Evolutionary conservation across 2,113 vertebrate genomes (phyloP), one percentile per base, ranked within the genome.

Genomic region (Pyrgilauda ruficollis): DNA sequence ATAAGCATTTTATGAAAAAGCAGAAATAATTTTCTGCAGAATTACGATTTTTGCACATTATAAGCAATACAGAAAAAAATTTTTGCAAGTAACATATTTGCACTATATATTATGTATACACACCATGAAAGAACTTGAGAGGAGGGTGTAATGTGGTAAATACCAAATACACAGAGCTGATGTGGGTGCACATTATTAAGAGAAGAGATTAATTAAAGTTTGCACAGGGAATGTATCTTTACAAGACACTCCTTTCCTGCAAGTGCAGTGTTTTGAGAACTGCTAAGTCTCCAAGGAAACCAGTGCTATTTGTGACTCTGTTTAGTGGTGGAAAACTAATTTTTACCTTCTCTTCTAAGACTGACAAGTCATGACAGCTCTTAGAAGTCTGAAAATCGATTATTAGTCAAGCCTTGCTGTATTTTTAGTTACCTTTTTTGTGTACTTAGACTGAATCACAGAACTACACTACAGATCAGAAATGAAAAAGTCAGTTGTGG

Each of bases 331-430:
- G 89, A 95, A 97, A 97, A 97, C 93, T 97, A 96, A 97, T 97
- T 98, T 97, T 97, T 98, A 98, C 97, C 96, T 98, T 96, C 95
- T 97, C 94, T 95, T 89, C 94, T 91, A 80, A 95, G 94, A 97
- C 94, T 97, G 97, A 98, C 97, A 97, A 93, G 97, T 97, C 97
- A 75, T 98, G 98, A 97, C 97, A 98, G 97, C 97, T 97, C 96
- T 93, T 43, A 96, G 84, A 95, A 91, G 86, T 95, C 97, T 96
- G 82, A 46, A 97, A 97, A 97, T 98, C n/a, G 49, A 97, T 97
- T 97, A 97, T 97, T 97, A 98, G 96, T 97, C 85, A 97, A 97
- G 62, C 37, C 59, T 95, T 93, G 85, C 37, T 93, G 35, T 97
- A 97, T 98, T 97, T 97, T 97, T 97, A 97, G 97, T 97, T 95